Conservation (phyloP, 2,888 invertebrate genomes). For the Drosophila macrospina region DNA sequence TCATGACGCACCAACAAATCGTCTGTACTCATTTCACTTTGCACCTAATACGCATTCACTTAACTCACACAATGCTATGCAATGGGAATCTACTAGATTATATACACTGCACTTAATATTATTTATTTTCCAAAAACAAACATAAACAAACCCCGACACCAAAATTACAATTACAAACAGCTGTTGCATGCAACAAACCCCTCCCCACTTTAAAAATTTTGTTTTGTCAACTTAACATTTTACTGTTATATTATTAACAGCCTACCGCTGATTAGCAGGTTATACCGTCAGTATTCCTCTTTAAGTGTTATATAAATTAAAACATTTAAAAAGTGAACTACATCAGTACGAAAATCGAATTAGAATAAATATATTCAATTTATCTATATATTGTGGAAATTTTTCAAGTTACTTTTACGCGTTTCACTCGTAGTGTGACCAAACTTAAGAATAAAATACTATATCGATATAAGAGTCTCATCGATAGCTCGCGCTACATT, state of each 20-base stretch:
- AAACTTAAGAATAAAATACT: background rate
- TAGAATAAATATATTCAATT: no score
- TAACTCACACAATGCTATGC: constrained; percentile 9
- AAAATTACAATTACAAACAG: constrained; percentile 43
- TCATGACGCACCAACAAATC: constrained; percentile 83
- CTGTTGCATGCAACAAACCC: constrained; percentile 45
- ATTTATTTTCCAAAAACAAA: constrained; percentile 34
- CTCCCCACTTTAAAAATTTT: constrained; percentile 3
- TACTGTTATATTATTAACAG: constrained; percentile 11
- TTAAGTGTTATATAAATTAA: no score
- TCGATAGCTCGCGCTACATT: constrained; percentile 34
- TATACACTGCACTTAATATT: constrained; percentile 16
- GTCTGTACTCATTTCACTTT: constrained; percentile 77
- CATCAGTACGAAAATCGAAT: no score
- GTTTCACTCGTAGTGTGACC: background rate
- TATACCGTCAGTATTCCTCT: no score
- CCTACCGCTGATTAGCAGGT: no score
- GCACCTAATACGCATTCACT: constrained; percentile 21
- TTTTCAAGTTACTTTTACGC: background rate
- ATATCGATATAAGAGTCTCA: constrained; percentile 7
- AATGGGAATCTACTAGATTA: constrained; percentile 1
- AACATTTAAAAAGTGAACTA: no score
- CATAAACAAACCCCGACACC: constrained; percentile 45
- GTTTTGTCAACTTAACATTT: constrained; percentile 14
- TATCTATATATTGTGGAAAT: no score